phyloP scores from a whole-genome alignment of 1,140 invertebrate genomes.

The Brachionus sp. region DNA sequence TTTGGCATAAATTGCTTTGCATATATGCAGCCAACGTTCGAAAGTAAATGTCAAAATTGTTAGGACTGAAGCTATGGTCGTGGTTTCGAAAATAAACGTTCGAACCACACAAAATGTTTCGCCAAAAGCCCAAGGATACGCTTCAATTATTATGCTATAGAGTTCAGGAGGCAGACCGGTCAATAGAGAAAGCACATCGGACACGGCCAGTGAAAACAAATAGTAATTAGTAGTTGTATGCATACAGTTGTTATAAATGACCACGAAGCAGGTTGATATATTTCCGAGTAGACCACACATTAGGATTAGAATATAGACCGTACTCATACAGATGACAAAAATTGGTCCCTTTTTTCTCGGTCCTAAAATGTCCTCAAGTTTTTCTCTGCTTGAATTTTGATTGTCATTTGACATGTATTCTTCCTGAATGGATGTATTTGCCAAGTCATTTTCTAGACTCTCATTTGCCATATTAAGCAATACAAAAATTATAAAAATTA shows the following conservation, averaged over 20 bases:
- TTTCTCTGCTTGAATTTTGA: not conserved
- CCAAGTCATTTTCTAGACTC: not conserved
- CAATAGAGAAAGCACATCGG: conserved; percentile 78
- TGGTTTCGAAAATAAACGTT: conserved; percentile 79
- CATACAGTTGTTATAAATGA: conserved; percentile 56
- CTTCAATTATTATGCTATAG: conserved; percentile 72
- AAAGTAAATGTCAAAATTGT: conserved; percentile 89
- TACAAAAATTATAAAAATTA: not conserved
- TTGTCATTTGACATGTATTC: not conserved
- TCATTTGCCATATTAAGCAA: not conserved
- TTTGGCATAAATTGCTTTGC: conserved; percentile 81
- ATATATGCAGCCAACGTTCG: conserved; percentile 89
- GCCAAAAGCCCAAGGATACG: conserved; percentile 81
- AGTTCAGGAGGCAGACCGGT: conserved; percentile 77
- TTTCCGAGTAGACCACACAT: conserved; percentile 53
- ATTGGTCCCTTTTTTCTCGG: not conserved
- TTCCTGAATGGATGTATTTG: not conserved
- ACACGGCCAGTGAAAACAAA: conserved; percentile 83
- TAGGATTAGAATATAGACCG: conserved; percentile 50
- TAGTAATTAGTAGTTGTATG: conserved; percentile 76
- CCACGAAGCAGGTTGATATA: conserved; percentile 51
- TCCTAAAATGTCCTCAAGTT: not conserved
- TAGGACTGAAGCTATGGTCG: conserved; percentile 85
- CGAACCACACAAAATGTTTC: conserved; percentile 77
- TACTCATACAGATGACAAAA: conserved; percentile 42